Evolutionary conservation across 2,797 vertebrate species (phyloP).

Genomic region (Oceanodroma leucorhoa): DNA sequence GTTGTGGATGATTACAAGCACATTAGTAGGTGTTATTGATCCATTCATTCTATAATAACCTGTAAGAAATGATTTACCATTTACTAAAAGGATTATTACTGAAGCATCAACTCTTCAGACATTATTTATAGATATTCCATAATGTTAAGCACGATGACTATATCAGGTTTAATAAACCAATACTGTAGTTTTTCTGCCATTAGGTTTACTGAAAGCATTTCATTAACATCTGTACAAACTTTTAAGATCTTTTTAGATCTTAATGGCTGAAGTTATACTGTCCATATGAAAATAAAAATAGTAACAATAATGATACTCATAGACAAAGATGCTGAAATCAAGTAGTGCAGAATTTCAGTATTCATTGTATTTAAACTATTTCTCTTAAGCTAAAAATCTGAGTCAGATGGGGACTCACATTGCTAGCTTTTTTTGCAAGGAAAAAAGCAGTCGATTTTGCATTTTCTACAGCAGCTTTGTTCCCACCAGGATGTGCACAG

Average conservation of each 20-base stretch:
- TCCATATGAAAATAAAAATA: background rate
- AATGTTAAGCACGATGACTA: background rate
- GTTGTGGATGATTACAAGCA: constrained; percentile 18
- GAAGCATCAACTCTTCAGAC: background rate
- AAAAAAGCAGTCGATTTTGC: background rate
- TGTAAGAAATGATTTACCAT: constrained; percentile 7
- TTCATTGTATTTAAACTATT: background rate
- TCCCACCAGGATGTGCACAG: background rate
- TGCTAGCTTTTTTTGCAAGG: background rate
- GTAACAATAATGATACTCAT: background rate
- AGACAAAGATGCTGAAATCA: background rate
- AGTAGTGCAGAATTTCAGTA: background rate
- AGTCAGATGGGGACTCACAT: background rate
- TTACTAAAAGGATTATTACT: constrained; percentile 4
- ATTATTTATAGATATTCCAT: constrained; percentile 8
- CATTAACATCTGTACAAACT: background rate
- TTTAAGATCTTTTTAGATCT: background rate
- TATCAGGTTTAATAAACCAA: background rate
- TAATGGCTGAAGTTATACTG: background rate
- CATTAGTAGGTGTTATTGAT: constrained; percentile 42
- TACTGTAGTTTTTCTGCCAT: background rate
- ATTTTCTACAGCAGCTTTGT: background rate
- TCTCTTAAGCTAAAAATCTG: background rate
- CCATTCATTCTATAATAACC: background rate
- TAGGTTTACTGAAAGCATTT: background rate